phyloP scores from a whole-genome alignment of 2,113 vertebrate genomes.

The Campylomormyrus numenius region DNA sequence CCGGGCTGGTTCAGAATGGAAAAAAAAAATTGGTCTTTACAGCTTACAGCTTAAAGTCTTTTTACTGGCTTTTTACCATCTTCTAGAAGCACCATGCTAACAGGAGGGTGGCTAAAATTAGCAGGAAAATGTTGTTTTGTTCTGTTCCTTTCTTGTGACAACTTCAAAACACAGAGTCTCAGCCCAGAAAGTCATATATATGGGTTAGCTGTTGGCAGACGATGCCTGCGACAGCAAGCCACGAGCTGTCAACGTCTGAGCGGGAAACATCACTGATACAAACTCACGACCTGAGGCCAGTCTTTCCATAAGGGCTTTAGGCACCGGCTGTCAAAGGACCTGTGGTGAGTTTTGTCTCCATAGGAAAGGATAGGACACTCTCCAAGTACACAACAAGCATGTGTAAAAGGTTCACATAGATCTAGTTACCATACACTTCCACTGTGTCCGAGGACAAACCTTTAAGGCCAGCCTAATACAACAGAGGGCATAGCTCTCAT shows the following conservation, averaged over 20 bases:
- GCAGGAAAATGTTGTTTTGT: not conserved
- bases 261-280: not conserved
- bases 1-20: not conserved
- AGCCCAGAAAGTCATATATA: not conserved
- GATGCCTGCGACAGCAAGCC: not conserved
- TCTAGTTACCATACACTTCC: not conserved
- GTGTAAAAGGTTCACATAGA: not conserved
- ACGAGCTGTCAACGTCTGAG: not conserved
- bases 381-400: not conserved
- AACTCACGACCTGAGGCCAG: not conserved
- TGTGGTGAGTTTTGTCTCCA: not conserved
- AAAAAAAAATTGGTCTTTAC: not conserved
- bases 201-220: constrained; percentile 10
- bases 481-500: not conserved
- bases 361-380: not conserved
- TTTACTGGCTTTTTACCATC: not conserved
- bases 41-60: not conserved
- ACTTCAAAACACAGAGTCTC: not conserved
- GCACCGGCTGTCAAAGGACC: not conserved
- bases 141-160: not conserved
- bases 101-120: not conserved
- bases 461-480: not conserved
- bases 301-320: not conserved
- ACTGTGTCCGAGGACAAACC: not conserved
- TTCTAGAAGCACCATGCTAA: not conserved